Evolutionary conservation across 2,888 invertebrate genomes (phyloP), one percentile per base, ranked within the genome.

Genomic region (Microdon myrmicae): DNA sequence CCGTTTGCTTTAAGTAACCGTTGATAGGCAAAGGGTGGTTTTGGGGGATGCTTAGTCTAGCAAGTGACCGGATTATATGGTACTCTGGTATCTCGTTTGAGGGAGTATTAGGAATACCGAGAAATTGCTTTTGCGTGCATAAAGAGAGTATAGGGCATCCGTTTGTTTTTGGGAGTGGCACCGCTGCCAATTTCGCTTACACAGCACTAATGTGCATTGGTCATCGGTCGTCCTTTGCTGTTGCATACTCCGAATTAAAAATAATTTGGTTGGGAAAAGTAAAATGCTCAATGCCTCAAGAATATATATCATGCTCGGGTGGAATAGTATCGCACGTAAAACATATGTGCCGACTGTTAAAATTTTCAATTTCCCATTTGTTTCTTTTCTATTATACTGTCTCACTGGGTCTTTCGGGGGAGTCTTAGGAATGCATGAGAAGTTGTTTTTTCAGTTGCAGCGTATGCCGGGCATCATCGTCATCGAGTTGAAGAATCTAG

Each of bases 1-100:
- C 44, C 28, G 39, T 56, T 54, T 60, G 39, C 31, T 51, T 64
- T 51, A 45, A 47, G 51, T 47, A 58, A 64, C 58, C 37, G n/a
- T n/a, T n/a, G n/a, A n/a, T n/a, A n/a, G 51, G 43, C 41, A 34
- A 35, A 47, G 29, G 56, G 31, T 41, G 34, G 17, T 37, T 49
- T 17, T 28, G 35, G 17, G n/a, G 25, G 17, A 23, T 45, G 12
- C 16, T 41, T 3, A 9, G 4, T 29, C 5, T 31, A 29, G 6
- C 5, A 13, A 13, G 4, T 22, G 12, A n/a, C n/a, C n/a, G n/a
- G n/a, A n/a, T n/a, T n/a, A n/a, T n/a, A n/a, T 9, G 3, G 35
- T 2, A 23, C 19, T 19, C 20, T 35, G n/a, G 17, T 14, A 3
- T 10, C 17, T 31, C 39, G 26, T 28, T 37, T 37, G 38, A 29